Evolutionary conservation across 2,113 vertebrate species (phyloP), one percentile per base, ranked within the genome.

Genomic region (Osmerus mordax): DNA sequence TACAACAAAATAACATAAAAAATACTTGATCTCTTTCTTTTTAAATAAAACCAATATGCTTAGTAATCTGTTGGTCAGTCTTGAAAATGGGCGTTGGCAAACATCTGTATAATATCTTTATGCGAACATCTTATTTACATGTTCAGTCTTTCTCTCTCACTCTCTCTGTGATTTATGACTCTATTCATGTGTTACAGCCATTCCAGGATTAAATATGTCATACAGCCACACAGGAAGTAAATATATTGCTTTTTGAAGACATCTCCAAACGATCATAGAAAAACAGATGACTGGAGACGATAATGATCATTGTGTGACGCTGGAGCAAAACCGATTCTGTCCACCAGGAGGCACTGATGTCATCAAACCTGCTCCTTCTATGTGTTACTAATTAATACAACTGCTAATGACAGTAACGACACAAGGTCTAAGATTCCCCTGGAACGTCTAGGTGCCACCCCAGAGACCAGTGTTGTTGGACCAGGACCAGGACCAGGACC

Each of bases 341-440:
- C 87, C 88, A 90, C 85, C 85, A 89, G 87, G 91, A 89, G 89
- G 89, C 89, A 89, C 89, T 91, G 82, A 86, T 86, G 74, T 70
- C 73, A 82, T 73, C 71, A 83, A 71, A 72, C 69, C 58, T 70
- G 56, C 75, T 82, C 56, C 70, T 73, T 79, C 82, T 87, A 83
- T 86, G 83, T 72, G 70, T 79, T 68, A 69, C 69, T 67, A 61
- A 66, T 77, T 70, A 80, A 67, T 59, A 78, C 70, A 58, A 69
- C 52, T 83, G 81, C 69, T 60, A 60, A 64, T 77, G 65, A 65
- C 67, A 76, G 36, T 16, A 65, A 75, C 71, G 67, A 11, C 51
- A 60, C 69, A 63, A 55, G n/a, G 62, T 12, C 41, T 47, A 47
- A 0, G 41, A 47, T 47, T 12, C 41, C 41, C 41, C 7, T 47